A percentile compares a stretch with the other conserved stretches of the same genome.
phyloP scores from a whole-genome alignment of 2,888 invertebrate species.

The Pachliopta kotzebuea region DNA sequence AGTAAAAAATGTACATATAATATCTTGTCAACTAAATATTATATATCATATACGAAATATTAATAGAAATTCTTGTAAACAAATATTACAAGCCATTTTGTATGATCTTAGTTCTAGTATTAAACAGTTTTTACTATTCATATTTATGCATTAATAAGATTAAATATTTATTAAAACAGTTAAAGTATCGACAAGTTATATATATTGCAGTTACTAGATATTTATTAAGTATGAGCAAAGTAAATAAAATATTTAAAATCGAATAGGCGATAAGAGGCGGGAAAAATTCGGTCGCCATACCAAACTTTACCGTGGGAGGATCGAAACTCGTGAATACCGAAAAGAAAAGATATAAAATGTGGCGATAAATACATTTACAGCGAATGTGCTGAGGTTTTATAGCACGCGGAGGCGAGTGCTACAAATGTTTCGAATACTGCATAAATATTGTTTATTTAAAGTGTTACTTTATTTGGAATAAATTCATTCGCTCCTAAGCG shows the following conservation, averaged over 20 bases:
- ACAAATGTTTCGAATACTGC: conserved; percentile 22
- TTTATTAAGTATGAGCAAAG: too few relatives aligned
- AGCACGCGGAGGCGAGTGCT: conserved; percentile 12
- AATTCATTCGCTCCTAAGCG: conserved; percentile 8
- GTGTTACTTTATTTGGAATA: conserved; percentile 15
- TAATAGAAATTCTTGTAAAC: too few relatives aligned
- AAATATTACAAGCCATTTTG: too few relatives aligned
- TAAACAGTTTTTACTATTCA: too few relatives aligned
- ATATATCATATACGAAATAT: too few relatives aligned
- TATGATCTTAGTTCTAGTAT: too few relatives aligned
- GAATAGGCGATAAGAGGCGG: conserved; percentile 7
- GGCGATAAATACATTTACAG: conserved; percentile 30
- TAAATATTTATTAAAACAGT: too few relatives aligned
- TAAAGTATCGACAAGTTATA: too few relatives aligned
- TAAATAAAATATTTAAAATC: conserved; percentile 4
- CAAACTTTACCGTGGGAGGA: conserved; percentile 11
- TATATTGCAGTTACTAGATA: too few relatives aligned
- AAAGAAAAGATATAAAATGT: conserved; percentile 29
- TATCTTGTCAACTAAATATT: too few relatives aligned
- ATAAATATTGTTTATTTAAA: conserved; percentile 26
- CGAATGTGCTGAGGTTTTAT: conserved; percentile 28
- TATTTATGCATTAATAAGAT: too few relatives aligned
- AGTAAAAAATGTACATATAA: too few relatives aligned
- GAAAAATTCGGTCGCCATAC: conserved; percentile 20
- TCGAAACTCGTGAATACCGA: conserved; percentile 21